A percentile compares a stretch with the other conserved stretches of the same genome.
Conservation (phyloP, 2,888 invertebrate species). For the Pseudococcus jackbeardsleyi region DNA sequence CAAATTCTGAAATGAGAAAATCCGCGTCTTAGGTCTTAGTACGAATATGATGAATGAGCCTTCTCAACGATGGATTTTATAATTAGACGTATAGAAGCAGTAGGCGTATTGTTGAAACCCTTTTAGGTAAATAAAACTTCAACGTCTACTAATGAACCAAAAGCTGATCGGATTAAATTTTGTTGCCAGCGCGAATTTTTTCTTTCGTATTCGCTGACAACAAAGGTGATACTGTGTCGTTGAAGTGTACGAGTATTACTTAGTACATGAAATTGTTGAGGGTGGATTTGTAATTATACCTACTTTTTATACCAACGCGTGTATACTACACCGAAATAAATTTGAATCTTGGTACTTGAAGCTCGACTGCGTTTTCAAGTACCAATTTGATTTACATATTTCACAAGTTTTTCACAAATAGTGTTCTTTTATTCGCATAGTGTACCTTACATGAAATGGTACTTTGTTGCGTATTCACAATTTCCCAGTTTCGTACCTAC, state of each 20-base stretch:
- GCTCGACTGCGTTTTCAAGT: constrained; percentile 14
- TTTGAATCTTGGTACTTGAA: background rate
- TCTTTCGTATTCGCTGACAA: background rate
- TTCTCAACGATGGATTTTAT: background rate
- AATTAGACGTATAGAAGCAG: background rate
- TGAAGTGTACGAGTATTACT: background rate
- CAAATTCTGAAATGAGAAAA: constrained; percentile 45
- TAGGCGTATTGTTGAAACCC: background rate
- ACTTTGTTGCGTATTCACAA: background rate
- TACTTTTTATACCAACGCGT: background rate
- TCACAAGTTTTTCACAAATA: constrained; percentile 9
- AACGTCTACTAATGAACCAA: constrained; percentile 19
- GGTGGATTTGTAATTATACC: constrained; percentile 12
- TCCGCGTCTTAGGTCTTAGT: background rate
- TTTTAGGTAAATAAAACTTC: constrained; percentile 14
- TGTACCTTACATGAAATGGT: background rate
- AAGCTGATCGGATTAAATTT: constrained; percentile 27
- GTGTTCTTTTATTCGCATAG: background rate
- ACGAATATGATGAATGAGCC: background rate
- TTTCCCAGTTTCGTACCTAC: no score
- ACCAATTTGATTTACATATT: constrained; percentile 43
- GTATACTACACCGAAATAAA: background rate
- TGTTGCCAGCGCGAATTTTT: background rate
- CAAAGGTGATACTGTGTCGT: background rate
- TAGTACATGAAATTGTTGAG: background rate